Conservation (phyloP, 2,888 invertebrate genomes). For the Glomeris marginata region DNA sequence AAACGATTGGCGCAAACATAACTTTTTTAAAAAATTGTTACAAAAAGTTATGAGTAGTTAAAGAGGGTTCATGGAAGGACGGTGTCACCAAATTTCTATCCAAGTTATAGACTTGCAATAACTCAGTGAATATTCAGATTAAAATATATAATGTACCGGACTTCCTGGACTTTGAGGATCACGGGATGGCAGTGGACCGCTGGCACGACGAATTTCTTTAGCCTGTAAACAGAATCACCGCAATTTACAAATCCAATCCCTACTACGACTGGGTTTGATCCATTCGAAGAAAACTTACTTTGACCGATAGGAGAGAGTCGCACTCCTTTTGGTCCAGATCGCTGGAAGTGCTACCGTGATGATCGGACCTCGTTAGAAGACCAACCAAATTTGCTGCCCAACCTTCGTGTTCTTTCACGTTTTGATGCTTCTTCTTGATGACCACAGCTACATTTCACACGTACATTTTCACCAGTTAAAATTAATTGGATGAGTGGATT, state of each 20-base stretch:
- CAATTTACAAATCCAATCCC: background rate
- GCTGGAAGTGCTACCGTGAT: slow-evolving; percentile 9
- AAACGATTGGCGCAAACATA: no score
- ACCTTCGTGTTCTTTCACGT: slow-evolving; percentile 6
- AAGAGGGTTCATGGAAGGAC: no score
- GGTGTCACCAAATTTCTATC: no score
- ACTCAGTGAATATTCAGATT: no score
- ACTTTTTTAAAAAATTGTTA: no score
- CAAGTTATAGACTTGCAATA: no score
- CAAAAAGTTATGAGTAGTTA: no score
- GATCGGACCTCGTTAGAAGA: slow-evolving; percentile 8
- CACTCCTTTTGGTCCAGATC: slow-evolving; percentile 10
- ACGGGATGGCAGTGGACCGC: slow-evolving; percentile 15
- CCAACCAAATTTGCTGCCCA: slow-evolving; percentile 4
- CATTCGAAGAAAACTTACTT: background rate
- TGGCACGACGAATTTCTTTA: slow-evolving; percentile 14
- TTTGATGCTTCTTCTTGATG: slow-evolving; percentile 3
- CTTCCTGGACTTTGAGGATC: slow-evolving; percentile 11
- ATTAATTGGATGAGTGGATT: background rate
- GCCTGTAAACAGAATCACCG: background rate
- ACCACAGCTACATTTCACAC: slow-evolving; percentile 8
- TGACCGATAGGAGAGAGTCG: slow-evolving; percentile 8
- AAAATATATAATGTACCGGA: no score
- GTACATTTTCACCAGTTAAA: background rate
- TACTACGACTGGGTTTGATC: no score